phyloP scores from a whole-genome alignment of 2,797 vertebrate species.

The Onychomys leucogaster region DNA sequence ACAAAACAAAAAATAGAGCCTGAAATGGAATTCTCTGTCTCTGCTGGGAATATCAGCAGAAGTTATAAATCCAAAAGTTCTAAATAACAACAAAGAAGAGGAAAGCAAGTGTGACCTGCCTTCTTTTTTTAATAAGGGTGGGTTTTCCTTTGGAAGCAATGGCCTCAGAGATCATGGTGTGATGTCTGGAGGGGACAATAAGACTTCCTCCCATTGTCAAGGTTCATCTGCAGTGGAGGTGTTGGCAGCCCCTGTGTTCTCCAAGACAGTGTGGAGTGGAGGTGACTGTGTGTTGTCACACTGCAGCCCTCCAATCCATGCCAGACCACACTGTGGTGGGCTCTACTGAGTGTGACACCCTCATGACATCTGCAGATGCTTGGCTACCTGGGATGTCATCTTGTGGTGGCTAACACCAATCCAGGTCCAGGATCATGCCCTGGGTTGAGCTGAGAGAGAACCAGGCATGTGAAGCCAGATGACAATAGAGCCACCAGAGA shows the following conservation, averaged over 20 bases:
- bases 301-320: not conserved
- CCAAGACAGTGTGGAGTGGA: not conserved
- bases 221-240: rapidly evolving
- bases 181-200: not conserved
- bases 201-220: not conserved
- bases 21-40: not conserved
- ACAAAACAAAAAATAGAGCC: not conserved
- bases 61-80: not conserved
- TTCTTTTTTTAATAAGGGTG: not conserved
- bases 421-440: rapidly evolving
- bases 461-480: too few relatives aligned
- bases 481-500: rapidly evolving
- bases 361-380: rapidly evolving
- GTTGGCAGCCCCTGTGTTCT: too few relatives aligned
- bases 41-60: not conserved
- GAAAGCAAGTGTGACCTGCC: not conserved
- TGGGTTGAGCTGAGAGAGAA: rapidly evolving
- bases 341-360: rapidly evolving
- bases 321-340: rapidly evolving
- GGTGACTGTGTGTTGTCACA: rapidly evolving
- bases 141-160: not conserved
- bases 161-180: rapidly evolving
- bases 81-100: not conserved
- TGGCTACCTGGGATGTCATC: rapidly evolving
- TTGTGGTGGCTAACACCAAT: rapidly evolving